These are phyloP conservation scores for Tachina grossa DNA, from an alignment of 2,888 invertebrate genomes.

Conservation along the genomic window DNA sequence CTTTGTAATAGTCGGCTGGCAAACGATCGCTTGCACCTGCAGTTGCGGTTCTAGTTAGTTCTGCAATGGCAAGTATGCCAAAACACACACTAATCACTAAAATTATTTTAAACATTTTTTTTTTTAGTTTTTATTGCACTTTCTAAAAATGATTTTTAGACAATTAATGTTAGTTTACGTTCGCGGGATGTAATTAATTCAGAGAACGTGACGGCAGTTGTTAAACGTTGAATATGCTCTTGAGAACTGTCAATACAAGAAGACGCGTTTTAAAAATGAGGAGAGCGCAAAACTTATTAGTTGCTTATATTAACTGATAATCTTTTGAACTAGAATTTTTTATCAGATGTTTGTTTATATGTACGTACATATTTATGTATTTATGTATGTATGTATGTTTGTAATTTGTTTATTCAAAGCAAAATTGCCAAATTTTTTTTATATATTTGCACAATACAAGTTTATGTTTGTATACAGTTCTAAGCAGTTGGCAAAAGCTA, in stretches of 20 bases:
- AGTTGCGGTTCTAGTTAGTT: slow-evolving; percentile 22
- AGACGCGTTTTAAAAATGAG: background rate
- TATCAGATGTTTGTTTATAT: background rate
- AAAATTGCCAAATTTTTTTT: slow-evolving; percentile 22
- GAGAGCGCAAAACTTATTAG: slow-evolving; percentile 1
- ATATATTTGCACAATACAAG: background rate
- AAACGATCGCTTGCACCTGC: slow-evolving; percentile 54
- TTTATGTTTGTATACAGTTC: background rate
- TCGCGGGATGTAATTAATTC: background rate
- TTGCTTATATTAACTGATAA: slow-evolving; percentile 45
- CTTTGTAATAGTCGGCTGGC: slow-evolving; percentile 55
- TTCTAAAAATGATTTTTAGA: background rate
- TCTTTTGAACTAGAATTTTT: slow-evolving; percentile 54
- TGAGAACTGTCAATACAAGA: slow-evolving; percentile 6
- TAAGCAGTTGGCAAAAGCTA: too few species aligned
- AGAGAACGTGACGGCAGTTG: background rate
- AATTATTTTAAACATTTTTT: slow-evolving; percentile 54
- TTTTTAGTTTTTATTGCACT: background rate
- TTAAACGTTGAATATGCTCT: slow-evolving; percentile 4
- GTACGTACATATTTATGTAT: background rate
- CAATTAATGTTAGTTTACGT: background rate
- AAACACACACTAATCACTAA: slow-evolving; percentile 27
- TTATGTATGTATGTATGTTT: background rate
- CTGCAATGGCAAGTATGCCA: slow-evolving; percentile 18
- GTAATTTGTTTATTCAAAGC: background rate